Conservation (phyloP, 2,113 vertebrate species). For the Macrotus californicus region DNA sequence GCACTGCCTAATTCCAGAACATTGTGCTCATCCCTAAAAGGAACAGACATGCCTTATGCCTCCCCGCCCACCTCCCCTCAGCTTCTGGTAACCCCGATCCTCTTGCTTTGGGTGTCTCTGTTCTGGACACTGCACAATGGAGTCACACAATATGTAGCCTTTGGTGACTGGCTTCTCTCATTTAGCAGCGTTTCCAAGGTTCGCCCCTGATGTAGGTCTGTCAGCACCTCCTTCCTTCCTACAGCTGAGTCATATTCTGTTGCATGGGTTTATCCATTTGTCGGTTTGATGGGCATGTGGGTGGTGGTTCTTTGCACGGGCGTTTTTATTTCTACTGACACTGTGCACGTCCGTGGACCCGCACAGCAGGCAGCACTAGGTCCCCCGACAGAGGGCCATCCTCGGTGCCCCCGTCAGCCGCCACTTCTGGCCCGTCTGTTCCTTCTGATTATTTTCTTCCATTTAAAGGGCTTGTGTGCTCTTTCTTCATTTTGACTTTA, state of each 20-base stretch:
- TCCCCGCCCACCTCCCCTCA: neutral
- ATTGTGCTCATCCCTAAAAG: neutral
- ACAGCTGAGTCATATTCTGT: neutral
- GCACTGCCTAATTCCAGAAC: neutral
- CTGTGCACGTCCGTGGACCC: neutral
- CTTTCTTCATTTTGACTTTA: neutral
- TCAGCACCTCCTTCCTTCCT: neutral
- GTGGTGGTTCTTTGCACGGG: neutral
- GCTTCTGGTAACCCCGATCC: neutral
- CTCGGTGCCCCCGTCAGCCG: neutral
- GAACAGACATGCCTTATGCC: neutral
- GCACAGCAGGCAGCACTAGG: neutral
- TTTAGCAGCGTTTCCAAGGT: neutral
- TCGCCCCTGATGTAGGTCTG: fast-evolving
- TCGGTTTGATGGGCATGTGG: neutral
- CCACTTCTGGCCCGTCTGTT: neutral
- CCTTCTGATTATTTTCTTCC: neutral
- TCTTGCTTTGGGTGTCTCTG: neutral
- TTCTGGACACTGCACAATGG: too few species aligned
- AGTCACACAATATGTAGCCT: fast-evolving
- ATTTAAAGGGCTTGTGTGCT: neutral
- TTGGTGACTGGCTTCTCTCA: neutral
- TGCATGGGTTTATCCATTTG: fast-evolving
- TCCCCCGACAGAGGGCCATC: too few species aligned
- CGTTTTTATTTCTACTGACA: neutral